Base-by-base conservation (phyloP, 2,113 vertebrate genomes). In the Leptosomus discolor region DNA sequence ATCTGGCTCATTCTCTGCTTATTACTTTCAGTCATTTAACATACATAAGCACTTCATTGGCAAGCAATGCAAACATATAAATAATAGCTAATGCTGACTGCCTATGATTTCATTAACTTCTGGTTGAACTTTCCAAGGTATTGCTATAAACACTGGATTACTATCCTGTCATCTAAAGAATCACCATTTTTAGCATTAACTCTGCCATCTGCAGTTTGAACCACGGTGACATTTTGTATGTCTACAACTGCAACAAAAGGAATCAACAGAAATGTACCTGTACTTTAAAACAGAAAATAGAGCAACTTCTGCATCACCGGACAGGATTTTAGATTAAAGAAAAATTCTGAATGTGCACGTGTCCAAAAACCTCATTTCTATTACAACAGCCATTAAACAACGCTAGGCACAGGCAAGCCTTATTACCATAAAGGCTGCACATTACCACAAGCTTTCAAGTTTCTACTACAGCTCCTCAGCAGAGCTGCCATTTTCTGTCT, bases 41-140 rank as follows among this genome's bases (percentile, higher is more conserved):
- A 84, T 60, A 95, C 84, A 60, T 95, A 97, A 97, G 96, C 97
- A 86, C 85, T 96, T 97, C 53, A 97, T 15, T 97, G 97, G 98
- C 97, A 98, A 96, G 96, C 92, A 92, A 95, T 88, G 93, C 41
- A 45, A 93, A 97, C 81, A 65, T 88, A 96, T 93, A 98, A 98
- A 97, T 96, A 98, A 97, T 65, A 97, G 83, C 97, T 97, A 94
- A 97, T 97, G 86, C 95, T 83, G 95, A 94, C 90, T 97, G 97
- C 88, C 94, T 97, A 86, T 88, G 96, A 80, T 97, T 98, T 98
- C 97, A 98, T 98, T 97, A 97, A 98, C 97, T 98, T 79, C 93
- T 97, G 94, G 95, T 80, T 97, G 96, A 97, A 97, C 96, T 97
- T 97, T 74, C 90, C 87, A 88, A 90, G 94, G 93, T 74, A 92